Evolutionary conservation across 2,888 invertebrate species (phyloP).

Genomic region (Drosophila nr. medialis): DNA sequence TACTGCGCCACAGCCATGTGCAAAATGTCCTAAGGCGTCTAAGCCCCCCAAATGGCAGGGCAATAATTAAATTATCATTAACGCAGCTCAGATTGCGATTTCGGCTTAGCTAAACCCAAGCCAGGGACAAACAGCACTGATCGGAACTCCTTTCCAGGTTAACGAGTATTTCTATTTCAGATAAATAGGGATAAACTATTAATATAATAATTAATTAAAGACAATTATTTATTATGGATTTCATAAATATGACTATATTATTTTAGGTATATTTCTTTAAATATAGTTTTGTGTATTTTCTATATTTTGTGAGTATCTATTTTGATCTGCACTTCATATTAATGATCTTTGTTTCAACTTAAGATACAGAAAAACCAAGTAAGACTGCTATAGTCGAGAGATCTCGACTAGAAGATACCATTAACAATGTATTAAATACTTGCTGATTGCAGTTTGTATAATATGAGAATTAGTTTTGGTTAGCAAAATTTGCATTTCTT

Average conservation of each 20-base stretch:
- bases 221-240: neutral
- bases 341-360: neutral
- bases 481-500: neutral
- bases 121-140: neutral
- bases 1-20: constrained; percentile 62
- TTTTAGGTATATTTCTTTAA: neutral
- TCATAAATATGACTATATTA: neutral
- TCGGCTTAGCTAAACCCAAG: constrained; percentile 37
- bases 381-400: neutral
- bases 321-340: neutral
- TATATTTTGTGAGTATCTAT: neutral
- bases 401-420: fast-evolving
- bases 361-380: neutral
- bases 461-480: neutral
- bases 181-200: neutral
- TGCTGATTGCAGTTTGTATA: neutral
- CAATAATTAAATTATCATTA: constrained; percentile 77
- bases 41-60: constrained; percentile 48
- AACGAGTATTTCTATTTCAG: neutral
- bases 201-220: neutral
- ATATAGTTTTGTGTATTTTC: neutral
- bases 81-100: constrained; percentile 36
- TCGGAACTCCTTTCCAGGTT: neutral
- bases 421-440: neutral
- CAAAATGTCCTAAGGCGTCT: constrained; percentile 54